phyloP scores from a whole-genome alignment of 2,888 invertebrate species.

The Philaethria dido region DNA sequence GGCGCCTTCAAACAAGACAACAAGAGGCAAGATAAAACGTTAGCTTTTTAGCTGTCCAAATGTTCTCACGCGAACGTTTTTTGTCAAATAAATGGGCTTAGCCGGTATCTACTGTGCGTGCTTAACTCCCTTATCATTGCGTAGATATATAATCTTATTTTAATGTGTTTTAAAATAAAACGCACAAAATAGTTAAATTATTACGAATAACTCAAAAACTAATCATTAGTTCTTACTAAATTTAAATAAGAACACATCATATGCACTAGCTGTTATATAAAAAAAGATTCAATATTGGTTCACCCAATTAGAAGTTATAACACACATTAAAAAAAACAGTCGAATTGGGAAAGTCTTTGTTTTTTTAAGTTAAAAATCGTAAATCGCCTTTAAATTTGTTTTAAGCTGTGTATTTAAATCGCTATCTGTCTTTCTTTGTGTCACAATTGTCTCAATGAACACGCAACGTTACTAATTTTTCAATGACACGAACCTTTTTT shows the following conservation, averaged over 20 bases:
- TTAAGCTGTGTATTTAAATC: slow-evolving; percentile 1
- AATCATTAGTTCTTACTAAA: no score
- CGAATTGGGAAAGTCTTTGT: no score
- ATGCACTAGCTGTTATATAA: no score
- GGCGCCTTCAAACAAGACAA: slow-evolving; percentile 18
- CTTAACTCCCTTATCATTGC: slow-evolving; percentile 30
- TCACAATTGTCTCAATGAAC: slow-evolving; percentile 20
- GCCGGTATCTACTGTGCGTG: slow-evolving; percentile 35
- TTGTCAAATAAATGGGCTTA: slow-evolving; percentile 42
- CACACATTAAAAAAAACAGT: no score
- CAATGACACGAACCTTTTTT: slow-evolving; percentile 19
- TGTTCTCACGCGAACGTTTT: slow-evolving; percentile 43
- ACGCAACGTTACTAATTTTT: slow-evolving; percentile 37
- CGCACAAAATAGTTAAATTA: no score
- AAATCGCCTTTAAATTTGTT: neutral
- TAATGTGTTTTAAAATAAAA: neutral
- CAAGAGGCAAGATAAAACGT: slow-evolving; percentile 34
- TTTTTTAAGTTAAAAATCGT: neutral
- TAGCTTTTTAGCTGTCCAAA: slow-evolving; percentile 35
- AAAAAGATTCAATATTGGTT: no score
- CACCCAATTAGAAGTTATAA: no score
- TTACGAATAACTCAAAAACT: no score
- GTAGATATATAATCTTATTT: slow-evolving; percentile 42
- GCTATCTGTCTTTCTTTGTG: slow-evolving; percentile 25
- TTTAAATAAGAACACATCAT: no score